Conservation (phyloP, 2,888 invertebrate genomes). For the Epinotia nisella region DNA sequence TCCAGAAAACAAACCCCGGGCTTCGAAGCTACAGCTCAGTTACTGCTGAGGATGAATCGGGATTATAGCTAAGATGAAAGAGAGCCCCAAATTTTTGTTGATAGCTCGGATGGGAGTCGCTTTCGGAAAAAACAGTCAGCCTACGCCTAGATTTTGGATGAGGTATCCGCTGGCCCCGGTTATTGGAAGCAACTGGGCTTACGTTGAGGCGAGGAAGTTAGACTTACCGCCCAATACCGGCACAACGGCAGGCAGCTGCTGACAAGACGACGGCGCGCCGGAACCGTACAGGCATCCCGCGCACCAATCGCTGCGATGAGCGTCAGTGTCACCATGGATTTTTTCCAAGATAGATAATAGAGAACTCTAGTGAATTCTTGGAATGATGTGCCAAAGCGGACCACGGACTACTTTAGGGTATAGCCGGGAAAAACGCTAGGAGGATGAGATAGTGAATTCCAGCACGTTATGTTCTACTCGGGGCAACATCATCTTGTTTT, state of each 20-base stretch:
- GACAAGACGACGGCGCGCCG: background rate
- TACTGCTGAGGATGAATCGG: background rate
- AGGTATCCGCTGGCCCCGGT: no score
- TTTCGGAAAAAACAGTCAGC: background rate
- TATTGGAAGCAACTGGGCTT: no score
- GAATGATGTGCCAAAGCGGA: no score
- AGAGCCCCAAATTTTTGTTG: no score
- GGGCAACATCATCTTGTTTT: background rate
- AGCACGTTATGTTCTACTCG: background rate
- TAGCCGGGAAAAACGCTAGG: no score
- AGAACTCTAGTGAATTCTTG: background rate
- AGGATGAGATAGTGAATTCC: background rate
- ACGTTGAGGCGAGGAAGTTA: background rate
- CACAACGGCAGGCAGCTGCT: background rate
- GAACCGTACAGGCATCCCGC: background rate
- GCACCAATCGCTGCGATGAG: conserved; percentile 2
- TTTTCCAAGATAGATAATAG: background rate
- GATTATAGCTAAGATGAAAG: no score
- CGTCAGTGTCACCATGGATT: background rate
- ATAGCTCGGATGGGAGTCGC: background rate
- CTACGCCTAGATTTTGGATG: background rate
- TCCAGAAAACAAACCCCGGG: background rate
- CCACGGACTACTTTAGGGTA: no score
- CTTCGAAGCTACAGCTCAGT: background rate
- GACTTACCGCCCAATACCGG: background rate